Conservation (phyloP, 2,888 invertebrate species). For the Tenthredo mesomela region DNA sequence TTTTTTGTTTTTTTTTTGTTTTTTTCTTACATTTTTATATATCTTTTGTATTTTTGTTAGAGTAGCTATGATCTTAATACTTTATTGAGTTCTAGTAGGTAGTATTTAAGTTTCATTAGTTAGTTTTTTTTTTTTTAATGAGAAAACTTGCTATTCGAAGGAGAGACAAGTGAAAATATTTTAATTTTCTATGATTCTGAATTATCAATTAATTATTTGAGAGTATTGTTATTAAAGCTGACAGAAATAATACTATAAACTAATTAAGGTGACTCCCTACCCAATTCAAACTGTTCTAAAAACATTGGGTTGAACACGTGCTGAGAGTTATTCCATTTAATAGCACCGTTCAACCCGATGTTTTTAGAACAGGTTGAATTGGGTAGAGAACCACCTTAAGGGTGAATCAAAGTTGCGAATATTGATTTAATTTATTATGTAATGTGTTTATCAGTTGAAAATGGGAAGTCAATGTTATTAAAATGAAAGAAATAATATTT, state of each 20-base stretch:
- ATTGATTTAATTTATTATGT: not conserved
- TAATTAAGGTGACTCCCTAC: not conserved
- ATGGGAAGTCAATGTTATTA: not conserved
- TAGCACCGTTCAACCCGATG: too few species aligned
- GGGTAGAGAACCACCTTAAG: not conserved
- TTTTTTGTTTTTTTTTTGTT: not conserved
- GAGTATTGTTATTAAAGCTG: conserved; percentile 12
- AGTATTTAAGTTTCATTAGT: not conserved
- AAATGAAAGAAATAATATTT: not conserved
- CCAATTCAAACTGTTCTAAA: too few species aligned
- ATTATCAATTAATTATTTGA: not conserved
- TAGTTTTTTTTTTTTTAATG: not conserved
- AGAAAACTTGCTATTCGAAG: not conserved
- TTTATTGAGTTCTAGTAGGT: conserved; percentile 11
- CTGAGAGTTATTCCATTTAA: too few species aligned
- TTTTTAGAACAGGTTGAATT: too few species aligned
- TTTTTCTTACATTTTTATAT: not conserved
- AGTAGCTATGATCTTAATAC: not conserved
- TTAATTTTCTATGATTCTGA: not conserved
- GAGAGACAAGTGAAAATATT: not conserved
- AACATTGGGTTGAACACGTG: too few species aligned
- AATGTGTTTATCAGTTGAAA: not conserved
- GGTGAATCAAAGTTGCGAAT: not conserved
- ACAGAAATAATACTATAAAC: conserved; percentile 6
- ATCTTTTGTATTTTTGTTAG: not conserved